Evolutionary conservation across 2,888 invertebrate genomes (phyloP).

Genomic region (Pollenia labialis): DNA sequence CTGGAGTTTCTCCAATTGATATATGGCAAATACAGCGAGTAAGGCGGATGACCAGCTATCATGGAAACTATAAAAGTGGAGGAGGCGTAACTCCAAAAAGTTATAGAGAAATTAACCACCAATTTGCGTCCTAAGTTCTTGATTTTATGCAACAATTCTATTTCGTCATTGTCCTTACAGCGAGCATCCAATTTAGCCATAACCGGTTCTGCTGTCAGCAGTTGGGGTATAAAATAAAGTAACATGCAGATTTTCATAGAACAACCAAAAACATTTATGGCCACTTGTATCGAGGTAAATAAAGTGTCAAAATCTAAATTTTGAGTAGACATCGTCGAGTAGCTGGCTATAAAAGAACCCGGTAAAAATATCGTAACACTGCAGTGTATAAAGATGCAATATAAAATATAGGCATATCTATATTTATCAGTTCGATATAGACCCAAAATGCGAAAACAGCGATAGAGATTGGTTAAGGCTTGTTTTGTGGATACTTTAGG

Average conservation of each 20-base stretch:
- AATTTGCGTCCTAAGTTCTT: constrained; percentile 66
- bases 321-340: constrained; percentile 51
- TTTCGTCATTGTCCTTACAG: constrained; percentile 70
- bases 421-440: neutral
- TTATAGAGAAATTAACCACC: constrained; percentile 63
- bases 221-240: constrained; percentile 61
- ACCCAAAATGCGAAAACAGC: too few relatives aligned
- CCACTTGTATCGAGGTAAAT: constrained; percentile 73
- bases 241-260: constrained; percentile 70
- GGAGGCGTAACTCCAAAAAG: constrained; percentile 73
- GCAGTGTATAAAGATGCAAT: constrained; percentile 59
- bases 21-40: constrained; percentile 71
- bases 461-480: too few relatives aligned
- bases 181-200: constrained; percentile 75
- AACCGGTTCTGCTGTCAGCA: constrained; percentile 64
- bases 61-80: constrained; percentile 72
- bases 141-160: constrained; percentile 55
- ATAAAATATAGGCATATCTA: constrained; percentile 61
- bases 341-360: constrained; percentile 71
- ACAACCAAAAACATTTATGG: constrained; percentile 73
- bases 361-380: constrained; percentile 72
- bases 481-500: too few relatives aligned
- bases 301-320: constrained; percentile 70
- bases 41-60: constrained; percentile 73
- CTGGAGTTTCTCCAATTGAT: constrained; percentile 74